Percentiles rank a stretch among this genome's conserved stretches.
Evolutionary conservation across 2,113 vertebrate species (phyloP).

Genomic region (Nothocercus nigrocapillus): DNA sequence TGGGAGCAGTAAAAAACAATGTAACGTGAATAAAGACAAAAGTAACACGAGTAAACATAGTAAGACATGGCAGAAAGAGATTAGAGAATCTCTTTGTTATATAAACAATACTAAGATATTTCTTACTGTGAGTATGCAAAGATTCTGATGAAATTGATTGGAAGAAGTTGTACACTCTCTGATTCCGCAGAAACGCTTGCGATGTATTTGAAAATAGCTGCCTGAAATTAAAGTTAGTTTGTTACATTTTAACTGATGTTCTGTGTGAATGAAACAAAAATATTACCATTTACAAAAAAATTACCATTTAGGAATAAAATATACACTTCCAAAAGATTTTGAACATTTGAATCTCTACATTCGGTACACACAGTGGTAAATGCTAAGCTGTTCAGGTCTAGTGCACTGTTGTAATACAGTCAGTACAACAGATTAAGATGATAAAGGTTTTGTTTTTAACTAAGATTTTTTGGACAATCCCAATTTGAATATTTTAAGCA

Average conservation of each 20-base stretch:
- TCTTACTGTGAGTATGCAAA: constrained; percentile 86
- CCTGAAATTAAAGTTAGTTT: constrained; percentile 73
- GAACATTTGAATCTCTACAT: neutral
- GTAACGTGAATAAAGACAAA: neutral
- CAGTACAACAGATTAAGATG: neutral
- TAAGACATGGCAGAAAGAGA: neutral
- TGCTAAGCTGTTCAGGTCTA: neutral
- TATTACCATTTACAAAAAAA: neutral
- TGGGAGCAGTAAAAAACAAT: neutral
- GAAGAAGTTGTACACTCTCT: constrained; percentile 90
- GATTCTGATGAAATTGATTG: constrained; percentile 82
- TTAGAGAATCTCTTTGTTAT: neutral
- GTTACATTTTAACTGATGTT: neutral
- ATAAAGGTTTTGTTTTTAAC: neutral
- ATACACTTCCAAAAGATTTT: neutral
- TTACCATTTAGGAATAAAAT: neutral
- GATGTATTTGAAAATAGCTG: constrained; percentile 90
- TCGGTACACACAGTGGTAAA: neutral
- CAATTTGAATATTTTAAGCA: neutral
- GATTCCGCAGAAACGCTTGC: constrained; percentile 87
- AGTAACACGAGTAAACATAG: neutral
- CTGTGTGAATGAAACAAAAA: neutral
- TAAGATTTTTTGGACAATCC: neutral
- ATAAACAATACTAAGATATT: neutral
- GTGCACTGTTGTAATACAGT: neutral